phyloP scores from a whole-genome alignment of 2,888 invertebrate genomes.

The Polydrusus tereticollis region DNA sequence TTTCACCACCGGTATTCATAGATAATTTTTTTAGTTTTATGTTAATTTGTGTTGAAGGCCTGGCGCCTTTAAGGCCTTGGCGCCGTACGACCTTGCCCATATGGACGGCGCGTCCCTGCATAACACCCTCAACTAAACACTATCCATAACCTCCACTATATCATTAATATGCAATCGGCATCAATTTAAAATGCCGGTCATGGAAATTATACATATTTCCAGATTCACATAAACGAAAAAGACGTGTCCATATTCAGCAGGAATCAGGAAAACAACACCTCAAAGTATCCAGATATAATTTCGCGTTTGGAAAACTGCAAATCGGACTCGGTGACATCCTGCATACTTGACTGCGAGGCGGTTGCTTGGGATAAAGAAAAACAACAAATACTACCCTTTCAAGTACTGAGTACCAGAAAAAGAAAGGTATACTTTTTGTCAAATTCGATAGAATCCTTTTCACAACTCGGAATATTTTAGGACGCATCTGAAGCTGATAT shows the following conservation, averaged over 20 bases:
- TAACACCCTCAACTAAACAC: no score
- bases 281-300: conserved; percentile 96
- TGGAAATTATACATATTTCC: conserved; percentile 44
- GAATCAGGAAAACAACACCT: conserved; percentile 95
- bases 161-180: no score
- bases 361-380: conserved; percentile 95
- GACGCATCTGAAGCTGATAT: conserved; percentile 82
- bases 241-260: conserved; percentile 89
- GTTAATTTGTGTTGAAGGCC: no score
- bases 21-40: no score
- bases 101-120: no score
- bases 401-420: conserved; percentile 94
- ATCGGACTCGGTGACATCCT: conserved; percentile 76
- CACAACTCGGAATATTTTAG: no score
- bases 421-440: conserved; percentile 78
- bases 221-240: conserved; percentile 84
- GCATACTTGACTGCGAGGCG: conserved; percentile 95
- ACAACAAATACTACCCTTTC: conserved; percentile 95
- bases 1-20: no score
- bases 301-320: conserved; percentile 75
- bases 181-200: not conserved
- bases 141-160: no score
- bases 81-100: no score
- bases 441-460: no score
- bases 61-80: no score